A percentile compares a stretch with the other conserved stretches of the same genome.
Evolutionary conservation across 2,888 invertebrate species (phyloP).

Genomic region (Diplolepis rosae): DNA sequence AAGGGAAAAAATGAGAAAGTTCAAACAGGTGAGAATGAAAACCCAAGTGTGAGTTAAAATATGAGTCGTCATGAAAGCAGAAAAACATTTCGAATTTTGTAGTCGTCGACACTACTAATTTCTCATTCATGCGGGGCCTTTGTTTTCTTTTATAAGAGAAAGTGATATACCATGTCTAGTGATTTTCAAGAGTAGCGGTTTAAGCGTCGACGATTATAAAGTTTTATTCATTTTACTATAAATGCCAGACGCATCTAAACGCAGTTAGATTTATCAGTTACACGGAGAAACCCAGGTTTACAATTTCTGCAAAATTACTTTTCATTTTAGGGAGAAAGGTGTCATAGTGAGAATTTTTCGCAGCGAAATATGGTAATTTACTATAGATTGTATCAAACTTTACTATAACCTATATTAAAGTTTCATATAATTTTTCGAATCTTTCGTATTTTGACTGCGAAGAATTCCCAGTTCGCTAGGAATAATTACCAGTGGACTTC

Average conservation of each 20-base stretch:
- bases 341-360: too few relatives aligned
- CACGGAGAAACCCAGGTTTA: slow-evolving; percentile 39
- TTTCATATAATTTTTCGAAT: too few relatives aligned
- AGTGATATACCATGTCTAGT: background rate
- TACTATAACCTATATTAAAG: too few relatives aligned
- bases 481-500: too few relatives aligned
- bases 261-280: slow-evolving; percentile 44
- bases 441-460: too few relatives aligned
- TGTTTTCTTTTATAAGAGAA: background rate
- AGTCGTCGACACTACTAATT: slow-evolving; percentile 20
- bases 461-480: too few relatives aligned
- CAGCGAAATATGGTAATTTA: too few relatives aligned
- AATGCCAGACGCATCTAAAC: slow-evolving; percentile 40
- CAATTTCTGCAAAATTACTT: too few relatives aligned
- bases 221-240: slow-evolving; percentile 34
- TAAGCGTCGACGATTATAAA: background rate
- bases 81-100: slow-evolving; percentile 6
- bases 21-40: slow-evolving; percentile 14
- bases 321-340: too few relatives aligned
- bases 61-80: background rate
- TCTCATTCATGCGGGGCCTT: background rate
- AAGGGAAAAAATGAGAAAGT: background rate
- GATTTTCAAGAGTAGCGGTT: background rate
- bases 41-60: background rate
- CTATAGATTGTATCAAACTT: too few relatives aligned